phyloP scores from a whole-genome alignment of 2,797 vertebrate genomes.

The Selene dorsalis region DNA sequence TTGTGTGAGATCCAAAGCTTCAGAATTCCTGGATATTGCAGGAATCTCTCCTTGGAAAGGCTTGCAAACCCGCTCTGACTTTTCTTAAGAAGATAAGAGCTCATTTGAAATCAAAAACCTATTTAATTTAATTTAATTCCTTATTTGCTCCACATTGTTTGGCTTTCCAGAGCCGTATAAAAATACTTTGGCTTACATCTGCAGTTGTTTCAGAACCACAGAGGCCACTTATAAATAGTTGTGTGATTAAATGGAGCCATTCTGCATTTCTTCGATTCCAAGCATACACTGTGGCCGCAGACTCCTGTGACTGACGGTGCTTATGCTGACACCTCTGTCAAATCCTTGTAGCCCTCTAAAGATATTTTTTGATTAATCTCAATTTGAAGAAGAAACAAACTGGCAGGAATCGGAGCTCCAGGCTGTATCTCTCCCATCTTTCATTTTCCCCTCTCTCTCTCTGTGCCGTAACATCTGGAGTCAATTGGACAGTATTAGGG shows the following conservation, averaged over 20 bases:
- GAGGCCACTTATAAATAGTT: slow-evolving; percentile 32
- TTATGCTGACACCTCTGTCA: background rate
- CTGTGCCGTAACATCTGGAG: slow-evolving; percentile 80
- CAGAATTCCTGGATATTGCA: background rate
- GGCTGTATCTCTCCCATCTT: background rate
- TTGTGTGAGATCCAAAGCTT: background rate
- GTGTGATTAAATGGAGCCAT: slow-evolving; percentile 15
- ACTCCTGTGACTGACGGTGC: background rate
- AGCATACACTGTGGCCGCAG: background rate
- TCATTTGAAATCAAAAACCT: background rate
- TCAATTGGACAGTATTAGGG: slow-evolving; percentile 71
- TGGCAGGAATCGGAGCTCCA: slow-evolving; percentile 30
- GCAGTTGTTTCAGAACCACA: slow-evolving; percentile 17
- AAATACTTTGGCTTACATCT: slow-evolving; percentile 4
- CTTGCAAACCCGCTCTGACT: background rate
- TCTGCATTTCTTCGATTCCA: background rate
- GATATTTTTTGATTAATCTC: background rate
- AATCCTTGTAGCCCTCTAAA: background rate
- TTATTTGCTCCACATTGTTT: background rate
- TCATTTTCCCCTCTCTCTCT: slow-evolving; percentile 14
- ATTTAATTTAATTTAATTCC: background rate
- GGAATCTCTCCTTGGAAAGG: slow-evolving; percentile 16
- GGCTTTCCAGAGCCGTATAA: background rate
- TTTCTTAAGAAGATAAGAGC: background rate
- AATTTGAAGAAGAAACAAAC: slow-evolving; percentile 15